Percentiles rank a stretch among this genome's conserved stretches.
Conservation (phyloP, 2,113 vertebrate species). For the Poeciliopsis occidentalis region DNA sequence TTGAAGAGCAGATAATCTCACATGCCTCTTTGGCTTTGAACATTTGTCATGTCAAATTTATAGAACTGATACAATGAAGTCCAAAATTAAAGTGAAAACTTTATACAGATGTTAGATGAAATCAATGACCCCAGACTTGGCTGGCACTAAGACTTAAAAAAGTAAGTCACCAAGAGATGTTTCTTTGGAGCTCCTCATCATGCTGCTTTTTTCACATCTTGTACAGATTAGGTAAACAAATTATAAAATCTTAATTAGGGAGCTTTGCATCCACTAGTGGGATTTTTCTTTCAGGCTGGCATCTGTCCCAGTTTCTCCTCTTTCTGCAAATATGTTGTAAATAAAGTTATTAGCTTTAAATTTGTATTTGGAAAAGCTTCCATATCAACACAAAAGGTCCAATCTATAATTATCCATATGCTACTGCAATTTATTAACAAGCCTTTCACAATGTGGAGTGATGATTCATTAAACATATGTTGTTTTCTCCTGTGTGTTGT, state of each 20-base stretch:
- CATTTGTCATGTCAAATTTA: background rate
- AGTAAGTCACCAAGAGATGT: constrained; percentile 17
- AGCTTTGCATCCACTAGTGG: constrained; percentile 4
- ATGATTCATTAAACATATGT: constrained; percentile 15
- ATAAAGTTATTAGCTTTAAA: background rate
- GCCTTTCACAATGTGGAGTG: constrained; percentile 3
- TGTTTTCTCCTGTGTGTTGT: constrained; percentile 19
- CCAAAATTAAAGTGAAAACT: constrained; percentile 2
- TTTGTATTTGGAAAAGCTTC: constrained; percentile 2
- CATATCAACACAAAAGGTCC: background rate
- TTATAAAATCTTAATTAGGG: constrained; percentile 16
- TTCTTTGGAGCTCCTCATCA: background rate
- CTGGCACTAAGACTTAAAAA: background rate
- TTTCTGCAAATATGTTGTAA: background rate
- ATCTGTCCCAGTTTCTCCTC: background rate
- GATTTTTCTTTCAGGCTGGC: background rate
- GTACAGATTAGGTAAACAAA: constrained; percentile 10
- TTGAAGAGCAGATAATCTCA: no score
- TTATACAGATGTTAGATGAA: background rate
- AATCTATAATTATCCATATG: constrained; percentile 16
- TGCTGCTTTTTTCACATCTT: background rate
- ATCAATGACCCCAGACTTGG: background rate
- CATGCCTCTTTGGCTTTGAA: constrained; percentile 1
- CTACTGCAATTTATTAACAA: constrained; percentile 16
- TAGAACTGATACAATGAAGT: background rate